Evolutionary conservation across 2,888 invertebrate species (phyloP), one percentile per base, ranked within the genome.

Genomic region (Caenorhabditis japonica): DNA sequence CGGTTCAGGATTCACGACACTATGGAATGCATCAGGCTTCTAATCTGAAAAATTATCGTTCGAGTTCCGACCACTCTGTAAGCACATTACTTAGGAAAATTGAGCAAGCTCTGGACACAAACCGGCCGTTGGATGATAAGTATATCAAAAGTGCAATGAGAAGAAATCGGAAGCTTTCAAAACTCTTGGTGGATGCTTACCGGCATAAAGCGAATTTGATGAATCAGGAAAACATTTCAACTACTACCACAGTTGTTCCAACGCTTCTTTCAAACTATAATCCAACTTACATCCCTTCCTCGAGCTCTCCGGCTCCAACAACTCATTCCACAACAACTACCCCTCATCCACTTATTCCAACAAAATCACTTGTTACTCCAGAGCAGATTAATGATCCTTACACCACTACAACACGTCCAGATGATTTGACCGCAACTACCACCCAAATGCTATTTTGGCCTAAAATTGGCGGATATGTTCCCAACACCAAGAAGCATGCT

Each of bases 401-500:
- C 4, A 41, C 36, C 1, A 21, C 56, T 3, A 36, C 34, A 21
- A 49, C 27, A 15, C 34, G 49, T 13, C 4, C 30, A 4, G 15
- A 12, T 17, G 10, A 10, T 21, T 36, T 10, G 4, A 36, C 13
- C 2, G 30, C 46, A 10, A 30, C 46, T 12, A 3, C 33, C 10
- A 52, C 17, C 25, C 36, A 43, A 43, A 30, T 55, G 44, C 34
- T 53, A 3, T 76, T 62, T 34, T 81, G 79, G 79, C 76, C 75
- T 2, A 71, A 75, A 36, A 73, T 66, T 13, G 56, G 46, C 10
- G 72, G 77, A 12, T 81, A 76, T 47, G 70, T 81, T 13, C 81
- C 81, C 3, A 81, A 81, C 36, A 74, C 81, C 1, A 34, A 77
- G 21, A 71, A 81, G 47, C 81, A 81, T 21, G 81, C 81, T 2